phyloP scores from a whole-genome alignment of 2,888 invertebrate genomes.

The Acleris laterana region DNA sequence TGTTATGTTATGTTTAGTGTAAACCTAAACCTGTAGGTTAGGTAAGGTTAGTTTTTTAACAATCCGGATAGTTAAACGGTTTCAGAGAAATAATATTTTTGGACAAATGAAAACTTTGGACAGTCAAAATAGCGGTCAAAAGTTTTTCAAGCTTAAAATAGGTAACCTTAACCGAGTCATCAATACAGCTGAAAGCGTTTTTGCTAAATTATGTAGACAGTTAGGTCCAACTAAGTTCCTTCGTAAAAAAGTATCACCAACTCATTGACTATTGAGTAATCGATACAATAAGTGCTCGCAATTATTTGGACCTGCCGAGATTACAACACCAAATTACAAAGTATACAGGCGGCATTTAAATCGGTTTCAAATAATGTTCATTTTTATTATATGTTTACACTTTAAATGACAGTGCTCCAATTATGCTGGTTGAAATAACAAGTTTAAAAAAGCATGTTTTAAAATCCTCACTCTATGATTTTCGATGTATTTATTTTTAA shows the following conservation, averaged over 20 bases:
- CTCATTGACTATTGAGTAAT: conserved; percentile 33
- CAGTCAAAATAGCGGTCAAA: too few relatives aligned
- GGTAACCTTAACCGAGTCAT: too few relatives aligned
- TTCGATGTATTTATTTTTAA: too few relatives aligned
- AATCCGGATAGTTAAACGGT: too few relatives aligned
- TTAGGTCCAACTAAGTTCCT: conserved; percentile 6
- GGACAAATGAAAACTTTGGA: too few relatives aligned
- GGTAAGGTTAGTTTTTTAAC: too few relatives aligned
- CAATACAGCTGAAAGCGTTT: background rate
- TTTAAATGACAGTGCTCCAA: background rate
- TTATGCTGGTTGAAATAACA: background rate
- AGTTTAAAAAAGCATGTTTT: too few relatives aligned
- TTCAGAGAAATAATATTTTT: too few relatives aligned
- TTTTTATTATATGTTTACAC: conserved; percentile 3
- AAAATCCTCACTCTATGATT: too few relatives aligned
- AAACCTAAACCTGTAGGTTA: too few relatives aligned
- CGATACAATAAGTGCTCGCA: conserved; percentile 31
- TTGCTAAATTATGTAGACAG: background rate
- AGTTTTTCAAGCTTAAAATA: too few relatives aligned
- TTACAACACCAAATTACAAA: conserved; percentile 30
- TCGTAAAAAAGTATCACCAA: conserved; percentile 27
- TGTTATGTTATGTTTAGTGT: too few relatives aligned
- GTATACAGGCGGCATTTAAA: conserved; percentile 8
- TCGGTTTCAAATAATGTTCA: conserved; percentile 14
- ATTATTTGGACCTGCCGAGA: conserved; percentile 26